Percentiles rank a stretch among this genome's conserved stretches.
Conservation (phyloP, 1,140 invertebrate species). For the Hermatobates lingyangjiaoensis region DNA sequence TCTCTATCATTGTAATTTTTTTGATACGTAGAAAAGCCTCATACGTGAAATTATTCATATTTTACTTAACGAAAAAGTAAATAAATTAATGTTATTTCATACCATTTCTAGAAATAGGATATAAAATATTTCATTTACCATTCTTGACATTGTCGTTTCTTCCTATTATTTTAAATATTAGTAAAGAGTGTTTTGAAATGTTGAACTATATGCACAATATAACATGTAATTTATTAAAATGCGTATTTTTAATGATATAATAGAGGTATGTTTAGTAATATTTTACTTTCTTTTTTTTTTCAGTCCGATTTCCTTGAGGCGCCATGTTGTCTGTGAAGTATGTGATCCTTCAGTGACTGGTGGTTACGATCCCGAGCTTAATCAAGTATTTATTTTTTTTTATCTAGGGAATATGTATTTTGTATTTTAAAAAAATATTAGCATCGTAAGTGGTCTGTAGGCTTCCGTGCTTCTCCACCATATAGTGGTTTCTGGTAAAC, state of each 20-base stretch:
- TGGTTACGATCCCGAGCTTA: constrained; percentile 74
- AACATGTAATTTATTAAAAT: background rate
- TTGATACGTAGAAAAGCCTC: no score
- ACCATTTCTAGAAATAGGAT: no score
- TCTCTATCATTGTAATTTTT: no score
- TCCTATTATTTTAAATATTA: background rate
- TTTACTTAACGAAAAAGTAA: no score
- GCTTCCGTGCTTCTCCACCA: background rate
- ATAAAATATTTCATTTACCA: no score
- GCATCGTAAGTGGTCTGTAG: no score
- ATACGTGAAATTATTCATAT: no score
- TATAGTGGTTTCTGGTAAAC: no score
- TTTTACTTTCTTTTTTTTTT: constrained; percentile 21
- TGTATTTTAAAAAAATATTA: background rate
- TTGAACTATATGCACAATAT: background rate
- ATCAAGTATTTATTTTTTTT: constrained; percentile 55
- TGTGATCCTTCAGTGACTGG: constrained; percentile 67
- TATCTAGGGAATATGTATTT: constrained; percentile 3
- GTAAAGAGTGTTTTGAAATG: background rate
- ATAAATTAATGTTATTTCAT: no score
- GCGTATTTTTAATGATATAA: constrained; percentile 3
- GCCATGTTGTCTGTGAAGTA: constrained; percentile 82
- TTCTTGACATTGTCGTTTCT: constrained; percentile 32
- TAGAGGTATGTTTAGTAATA: constrained; percentile 1
- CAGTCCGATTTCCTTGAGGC: constrained; percentile 56